Percentiles rank a stretch among this genome's conserved stretches.
Evolutionary conservation across 2,797 vertebrate genomes (phyloP).

Genomic region (Centropyge bicolor): DNA sequence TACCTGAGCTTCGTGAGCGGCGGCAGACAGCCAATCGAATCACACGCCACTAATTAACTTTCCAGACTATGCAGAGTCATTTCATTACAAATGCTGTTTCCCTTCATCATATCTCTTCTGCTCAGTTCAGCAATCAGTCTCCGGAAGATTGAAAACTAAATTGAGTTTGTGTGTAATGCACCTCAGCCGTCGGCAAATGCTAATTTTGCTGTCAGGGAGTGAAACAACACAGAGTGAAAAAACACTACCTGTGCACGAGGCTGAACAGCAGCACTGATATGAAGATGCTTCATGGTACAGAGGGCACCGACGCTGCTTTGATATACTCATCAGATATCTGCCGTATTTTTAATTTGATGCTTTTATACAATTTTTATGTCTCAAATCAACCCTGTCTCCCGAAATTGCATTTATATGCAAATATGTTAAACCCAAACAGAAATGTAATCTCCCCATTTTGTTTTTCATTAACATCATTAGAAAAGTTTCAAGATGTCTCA

Average conservation of each 20-base stretch:
- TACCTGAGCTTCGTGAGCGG: conserved; percentile 8
- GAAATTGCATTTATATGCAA: neutral
- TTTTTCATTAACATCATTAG: neutral
- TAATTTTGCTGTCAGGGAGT: conserved; percentile 40
- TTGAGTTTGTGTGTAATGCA: conserved; percentile 58
- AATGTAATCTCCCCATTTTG: neutral
- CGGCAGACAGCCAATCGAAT: conserved; percentile 37
- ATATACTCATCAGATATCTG: neutral
- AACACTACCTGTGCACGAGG: conserved; percentile 7
- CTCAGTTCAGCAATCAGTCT: conserved; percentile 56
- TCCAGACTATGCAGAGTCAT: conserved; percentile 51
- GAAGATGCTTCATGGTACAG: conserved; percentile 14
- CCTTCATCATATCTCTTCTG: conserved; percentile 57
- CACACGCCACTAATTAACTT: conserved; percentile 59
- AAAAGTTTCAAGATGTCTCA: neutral
- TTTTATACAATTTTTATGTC: neutral
- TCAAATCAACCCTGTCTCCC: neutral
- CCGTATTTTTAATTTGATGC: neutral
- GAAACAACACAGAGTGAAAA: conserved; percentile 25
- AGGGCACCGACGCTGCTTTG: neutral
- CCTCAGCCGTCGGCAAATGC: conserved; percentile 34
- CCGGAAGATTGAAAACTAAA: conserved; percentile 67
- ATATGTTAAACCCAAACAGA: neutral
- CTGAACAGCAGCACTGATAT: conserved; percentile 19
- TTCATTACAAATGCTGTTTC: conserved; percentile 55